These are phyloP conservation scores for Rhinatrema bivittatum DNA, from an alignment of 2,797 vertebrate genomes.

Conservation along the genomic window DNA sequence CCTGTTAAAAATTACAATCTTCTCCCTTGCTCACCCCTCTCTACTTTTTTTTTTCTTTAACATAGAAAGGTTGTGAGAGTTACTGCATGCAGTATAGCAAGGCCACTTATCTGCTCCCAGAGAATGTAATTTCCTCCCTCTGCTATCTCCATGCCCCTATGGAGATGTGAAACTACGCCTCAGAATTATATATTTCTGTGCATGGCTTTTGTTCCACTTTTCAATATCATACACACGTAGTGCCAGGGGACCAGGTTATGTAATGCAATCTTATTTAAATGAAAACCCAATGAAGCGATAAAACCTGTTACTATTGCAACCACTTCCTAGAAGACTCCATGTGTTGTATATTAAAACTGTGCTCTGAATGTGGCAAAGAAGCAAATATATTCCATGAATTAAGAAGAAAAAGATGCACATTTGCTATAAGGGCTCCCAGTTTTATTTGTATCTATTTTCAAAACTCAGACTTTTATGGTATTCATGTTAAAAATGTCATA, in stretches of 20 bases:
- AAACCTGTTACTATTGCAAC: too few relatives aligned
- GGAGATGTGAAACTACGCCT: slow-evolving; percentile 20
- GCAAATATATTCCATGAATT: too few relatives aligned
- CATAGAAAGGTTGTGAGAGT: not conserved
- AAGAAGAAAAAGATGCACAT: too few relatives aligned
- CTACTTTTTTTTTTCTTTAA: not conserved
- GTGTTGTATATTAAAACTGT: too few relatives aligned
- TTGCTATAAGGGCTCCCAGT: too few relatives aligned
- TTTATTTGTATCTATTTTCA: too few relatives aligned
- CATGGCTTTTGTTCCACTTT: slow-evolving; percentile 26
- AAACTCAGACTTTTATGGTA: too few relatives aligned
- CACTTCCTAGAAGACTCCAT: too few relatives aligned
- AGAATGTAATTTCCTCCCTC: slow-evolving; percentile 27
- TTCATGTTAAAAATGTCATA: too few relatives aligned
- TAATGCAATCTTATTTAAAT: slow-evolving; percentile 12
- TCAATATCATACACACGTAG: slow-evolving; percentile 25
- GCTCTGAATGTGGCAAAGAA: too few relatives aligned
- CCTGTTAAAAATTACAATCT: slow-evolving; percentile 3
- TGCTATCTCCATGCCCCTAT: slow-evolving; percentile 8
- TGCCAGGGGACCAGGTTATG: slow-evolving; percentile 9
- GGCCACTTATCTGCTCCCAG: slow-evolving; percentile 1
- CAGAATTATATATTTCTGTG: slow-evolving; percentile 12
- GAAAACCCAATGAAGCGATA: slow-evolving; percentile 21
- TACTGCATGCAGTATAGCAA: slow-evolving; percentile 11
- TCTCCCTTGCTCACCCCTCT: not conserved